phyloP scores from a whole-genome alignment of 2,888 invertebrate species.

The Volucella zonaria region DNA sequence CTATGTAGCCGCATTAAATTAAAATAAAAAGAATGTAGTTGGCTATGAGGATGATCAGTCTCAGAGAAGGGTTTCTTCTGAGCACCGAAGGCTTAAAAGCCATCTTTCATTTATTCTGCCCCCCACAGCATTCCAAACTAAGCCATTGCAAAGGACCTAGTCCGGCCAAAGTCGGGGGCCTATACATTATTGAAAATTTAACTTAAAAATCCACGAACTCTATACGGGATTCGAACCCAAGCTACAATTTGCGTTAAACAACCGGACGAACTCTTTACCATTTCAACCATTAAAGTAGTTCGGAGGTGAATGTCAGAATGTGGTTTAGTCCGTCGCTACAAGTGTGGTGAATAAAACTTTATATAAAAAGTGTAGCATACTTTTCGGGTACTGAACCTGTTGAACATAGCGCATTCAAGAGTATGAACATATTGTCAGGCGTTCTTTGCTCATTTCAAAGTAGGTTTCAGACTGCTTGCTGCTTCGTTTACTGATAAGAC shows the following conservation, averaged over 20 bases:
- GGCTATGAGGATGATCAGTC: conserved; percentile 55
- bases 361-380: conserved; percentile 1
- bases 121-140: conserved; percentile 52
- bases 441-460: too few relatives aligned
- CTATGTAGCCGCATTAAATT: not conserved
- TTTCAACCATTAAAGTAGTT: conserved; percentile 1
- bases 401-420: not conserved
- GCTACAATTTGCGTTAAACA: not conserved
- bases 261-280: not conserved
- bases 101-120: conserved; percentile 42
- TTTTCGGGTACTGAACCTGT: not conserved
- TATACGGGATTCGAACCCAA: conserved; percentile 38
- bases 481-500: too few relatives aligned
- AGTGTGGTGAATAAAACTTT: conserved; percentile 11
- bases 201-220: too few relatives aligned
- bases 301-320: not conserved
- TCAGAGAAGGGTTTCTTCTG: conserved; percentile 44
- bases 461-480: too few relatives aligned
- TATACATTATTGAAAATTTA: too few relatives aligned
- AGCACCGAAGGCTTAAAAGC: conserved; percentile 60
- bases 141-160: conserved; percentile 4
- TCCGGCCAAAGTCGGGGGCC: conserved; percentile 32
- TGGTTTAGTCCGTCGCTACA: not conserved
- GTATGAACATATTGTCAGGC: too few relatives aligned
- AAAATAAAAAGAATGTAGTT: conserved; percentile 47